A percentile compares a stretch with the other conserved stretches of the same genome.
phyloP scores from a whole-genome alignment of 2,888 invertebrate genomes.

The Odontocerum albicorne region DNA sequence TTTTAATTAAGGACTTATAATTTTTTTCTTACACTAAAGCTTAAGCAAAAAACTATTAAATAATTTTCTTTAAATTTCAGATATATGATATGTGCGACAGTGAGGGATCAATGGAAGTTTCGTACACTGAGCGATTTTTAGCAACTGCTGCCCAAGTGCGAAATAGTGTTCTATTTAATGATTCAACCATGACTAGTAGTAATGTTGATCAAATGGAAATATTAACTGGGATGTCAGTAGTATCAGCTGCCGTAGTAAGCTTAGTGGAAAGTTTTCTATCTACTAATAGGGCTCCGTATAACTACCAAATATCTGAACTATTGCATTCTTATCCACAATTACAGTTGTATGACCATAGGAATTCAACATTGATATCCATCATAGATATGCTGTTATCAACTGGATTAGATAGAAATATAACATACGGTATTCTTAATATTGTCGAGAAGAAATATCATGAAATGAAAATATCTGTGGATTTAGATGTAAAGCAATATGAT shows the following conservation, averaged over 20 bases:
- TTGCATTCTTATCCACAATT: constrained; percentile 52
- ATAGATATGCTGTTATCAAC: constrained; percentile 55
- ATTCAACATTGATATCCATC: constrained; percentile 54
- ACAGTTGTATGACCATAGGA: constrained; percentile 54
- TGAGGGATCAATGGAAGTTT: constrained; percentile 66
- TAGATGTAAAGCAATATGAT: constrained; percentile 25
- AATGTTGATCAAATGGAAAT: constrained; percentile 53
- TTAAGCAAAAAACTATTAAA: constrained; percentile 37
- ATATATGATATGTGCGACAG: constrained; percentile 69
- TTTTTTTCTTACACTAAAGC: no score
- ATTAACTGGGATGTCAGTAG: constrained; percentile 59
- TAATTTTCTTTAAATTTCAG: constrained; percentile 56
- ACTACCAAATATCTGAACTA: constrained; percentile 53
- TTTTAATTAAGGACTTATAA: no score
- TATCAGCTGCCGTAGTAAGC: constrained; percentile 62
- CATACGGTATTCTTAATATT: constrained; percentile 54
- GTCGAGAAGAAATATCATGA: constrained; percentile 55
- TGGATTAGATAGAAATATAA: constrained; percentile 55
- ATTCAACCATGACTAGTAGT: neutral
- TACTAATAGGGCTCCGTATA: constrained; percentile 53
- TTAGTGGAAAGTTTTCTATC: constrained; percentile 62
- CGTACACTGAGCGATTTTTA: constrained; percentile 67
- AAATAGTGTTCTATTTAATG: constrained; percentile 50
- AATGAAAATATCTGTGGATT: constrained; percentile 50
- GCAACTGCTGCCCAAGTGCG: constrained; percentile 56